phyloP scores from a whole-genome alignment of 2,797 vertebrate genomes.

The Sciaenops ocellatus region DNA sequence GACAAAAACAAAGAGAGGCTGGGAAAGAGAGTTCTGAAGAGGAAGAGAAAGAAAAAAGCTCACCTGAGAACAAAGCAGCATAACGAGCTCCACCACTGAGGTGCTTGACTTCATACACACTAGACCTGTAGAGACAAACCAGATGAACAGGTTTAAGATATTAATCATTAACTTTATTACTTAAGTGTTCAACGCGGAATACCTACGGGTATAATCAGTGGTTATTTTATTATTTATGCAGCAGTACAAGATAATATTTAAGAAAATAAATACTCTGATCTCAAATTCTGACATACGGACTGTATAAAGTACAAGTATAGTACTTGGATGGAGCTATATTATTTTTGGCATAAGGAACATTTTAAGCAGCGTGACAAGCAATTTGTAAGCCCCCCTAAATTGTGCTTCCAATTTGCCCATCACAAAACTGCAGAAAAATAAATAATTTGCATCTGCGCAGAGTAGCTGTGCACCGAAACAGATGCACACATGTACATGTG shows the following conservation, averaged over 20 bases:
- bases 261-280: background rate
- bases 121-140: conserved; percentile 85
- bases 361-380: background rate
- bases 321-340: background rate
- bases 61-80: conserved; percentile 99
- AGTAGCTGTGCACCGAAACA: conserved; percentile 23
- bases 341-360: background rate
- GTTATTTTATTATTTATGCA: background rate
- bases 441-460: conserved; percentile 30
- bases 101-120: conserved; percentile 99
- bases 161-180: conserved; percentile 6
- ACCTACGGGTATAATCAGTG: background rate
- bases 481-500: conserved; percentile 21
- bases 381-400: conserved; percentile 2
- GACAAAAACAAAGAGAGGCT: conserved; percentile 20
- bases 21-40: conserved; percentile 8
- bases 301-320: background rate
- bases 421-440: conserved; percentile 18
- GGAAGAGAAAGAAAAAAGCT: conserved; percentile 51
- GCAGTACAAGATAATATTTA: background rate
- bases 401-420: conserved; percentile 25
- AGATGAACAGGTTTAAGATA: conserved; percentile 29
- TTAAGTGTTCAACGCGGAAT: background rate
- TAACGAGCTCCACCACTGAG: conserved; percentile 97
- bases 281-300: background rate